Evolutionary conservation across 1,140 invertebrate genomes (phyloP).

Genomic region (Maconellicoccus hirsutus): DNA sequence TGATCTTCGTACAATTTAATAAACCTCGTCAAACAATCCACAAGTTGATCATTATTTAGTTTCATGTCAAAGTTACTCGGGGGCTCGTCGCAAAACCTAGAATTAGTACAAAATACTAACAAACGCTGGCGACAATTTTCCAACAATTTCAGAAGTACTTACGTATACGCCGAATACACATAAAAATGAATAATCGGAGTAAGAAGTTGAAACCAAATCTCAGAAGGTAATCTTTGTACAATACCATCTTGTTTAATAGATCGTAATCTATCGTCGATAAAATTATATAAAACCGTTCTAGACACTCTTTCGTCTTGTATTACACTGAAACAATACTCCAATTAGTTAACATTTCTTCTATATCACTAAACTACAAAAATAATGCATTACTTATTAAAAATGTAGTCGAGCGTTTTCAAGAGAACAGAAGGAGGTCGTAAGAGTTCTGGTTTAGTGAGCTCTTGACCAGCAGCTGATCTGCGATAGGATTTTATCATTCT

Average conservation of each 20-base stretch:
- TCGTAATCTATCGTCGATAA: conserved; percentile 59
- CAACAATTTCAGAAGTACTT: neutral
- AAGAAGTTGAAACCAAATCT: conserved; percentile 11
- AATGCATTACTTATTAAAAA: conserved; percentile 20
- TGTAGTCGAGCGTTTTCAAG: conserved; percentile 21
- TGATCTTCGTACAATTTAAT: neutral
- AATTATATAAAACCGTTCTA: conserved; percentile 47
- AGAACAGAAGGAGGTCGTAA: conserved; percentile 23
- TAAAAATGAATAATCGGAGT: conserved; percentile 11
- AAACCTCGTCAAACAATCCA: neutral
- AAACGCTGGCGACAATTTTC: neutral
- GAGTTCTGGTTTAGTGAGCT: conserved; percentile 10
- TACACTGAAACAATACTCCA: conserved; percentile 24
- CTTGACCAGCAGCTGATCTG: conserved; percentile 24
- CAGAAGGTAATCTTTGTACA: conserved; percentile 45
- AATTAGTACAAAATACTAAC: neutral
- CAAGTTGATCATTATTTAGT: neutral
- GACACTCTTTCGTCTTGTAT: conserved; percentile 19
- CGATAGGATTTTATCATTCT: conserved; percentile 24
- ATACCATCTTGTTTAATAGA: conserved; percentile 61
- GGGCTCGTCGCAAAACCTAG: conserved; percentile 3
- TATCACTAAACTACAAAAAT: neutral
- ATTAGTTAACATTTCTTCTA: neutral
- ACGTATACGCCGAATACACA: conserved; percentile 10
- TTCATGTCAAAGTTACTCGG: neutral